Base-by-base conservation (phyloP, 2,113 vertebrate genomes). In the Mystacornis crossleyi region DNA sequence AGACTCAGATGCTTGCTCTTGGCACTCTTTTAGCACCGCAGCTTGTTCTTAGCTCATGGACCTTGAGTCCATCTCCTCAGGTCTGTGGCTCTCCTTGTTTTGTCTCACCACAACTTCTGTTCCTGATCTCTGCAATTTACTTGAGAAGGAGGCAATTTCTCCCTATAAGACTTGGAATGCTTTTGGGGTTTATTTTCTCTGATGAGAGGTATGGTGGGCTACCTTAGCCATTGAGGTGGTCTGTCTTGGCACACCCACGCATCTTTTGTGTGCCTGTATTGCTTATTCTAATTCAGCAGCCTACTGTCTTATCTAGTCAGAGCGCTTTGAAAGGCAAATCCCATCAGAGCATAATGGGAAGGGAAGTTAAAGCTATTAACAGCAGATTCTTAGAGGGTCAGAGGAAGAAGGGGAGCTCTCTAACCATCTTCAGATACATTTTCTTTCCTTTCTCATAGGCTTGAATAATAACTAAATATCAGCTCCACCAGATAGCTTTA, bases 351-450 rank as follows among this genome's bases (percentile, higher is more conserved):
- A 28, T 60, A 85, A 67, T 75, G 77, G 36, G 62, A 47, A 89
- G 31, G 53, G 64, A 93, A 94, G 61, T 66, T 93, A 93, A 94
- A 87, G 33, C 61, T 87, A 81, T 91, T 93, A 87, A 55, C 38
- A 42, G 38, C 47, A 91, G 81, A 94, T 91, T 90, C 78, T 89
- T 91, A 93, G 34, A 7, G 3, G 53, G 74, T 60, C 70, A 78
- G 11, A 19, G 81, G 48, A 72, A 86, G 77, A 94, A 80, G 55
- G 10, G 16, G 48, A 89, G 12, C n/a, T 77, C 54, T 89, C 55
- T 95, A 85, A 85, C 90, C 29, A 85, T 50, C 51, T 81, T 48
- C 90, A 57, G 29, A 74, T 60, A 43, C 2, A 28, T 86, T 93
- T 91, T 69, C 25, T 91, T 80, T 81, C 54, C 77, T 81, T 89